These are phyloP conservation scores for Pyrrhia umbra DNA, from an alignment of 2,888 invertebrate species.

Conservation along the genomic window DNA sequence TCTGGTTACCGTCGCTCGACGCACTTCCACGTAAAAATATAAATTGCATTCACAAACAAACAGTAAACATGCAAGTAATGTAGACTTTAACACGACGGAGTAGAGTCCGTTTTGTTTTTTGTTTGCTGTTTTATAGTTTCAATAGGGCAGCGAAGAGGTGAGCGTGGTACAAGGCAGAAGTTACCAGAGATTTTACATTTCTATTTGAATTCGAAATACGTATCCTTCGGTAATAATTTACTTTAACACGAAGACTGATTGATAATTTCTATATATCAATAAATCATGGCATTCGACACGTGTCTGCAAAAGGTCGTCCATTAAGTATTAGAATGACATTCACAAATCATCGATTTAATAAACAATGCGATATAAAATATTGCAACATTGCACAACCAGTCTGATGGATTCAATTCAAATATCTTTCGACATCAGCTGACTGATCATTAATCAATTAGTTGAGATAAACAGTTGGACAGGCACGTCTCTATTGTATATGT, in stretches of 20 bases:
- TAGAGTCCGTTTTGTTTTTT: constrained; percentile 46
- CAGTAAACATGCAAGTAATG: constrained; percentile 11
- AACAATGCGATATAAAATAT: constrained; percentile 29
- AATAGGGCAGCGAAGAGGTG: constrained; percentile 54
- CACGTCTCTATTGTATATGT: not conserved
- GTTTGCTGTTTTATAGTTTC: constrained; percentile 44
- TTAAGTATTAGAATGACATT: constrained; percentile 34
- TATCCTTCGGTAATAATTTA: not conserved
- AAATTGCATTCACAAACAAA: constrained; percentile 54
- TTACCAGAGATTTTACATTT: not conserved
- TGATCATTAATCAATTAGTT: constrained; percentile 26
- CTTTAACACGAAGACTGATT: constrained; percentile 18
- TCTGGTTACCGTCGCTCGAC: constrained; percentile 65
- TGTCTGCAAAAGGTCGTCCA: constrained; percentile 27
- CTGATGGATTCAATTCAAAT: constrained; percentile 7
- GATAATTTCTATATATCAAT: constrained; percentile 31
- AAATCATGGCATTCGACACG: constrained; percentile 19
- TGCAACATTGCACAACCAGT: constrained; percentile 26
- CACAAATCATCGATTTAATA: constrained; percentile 24
- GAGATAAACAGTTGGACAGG: not conserved
- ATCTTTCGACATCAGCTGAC: constrained; percentile 8
- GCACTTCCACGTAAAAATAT: constrained; percentile 57
- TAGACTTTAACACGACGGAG: constrained; percentile 25
- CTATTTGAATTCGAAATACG: not conserved
- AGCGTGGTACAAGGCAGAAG: constrained; percentile 43